These are phyloP conservation scores for Phataginus tetradactyla DNA, from an alignment of 2,797 vertebrate species.

Conservation along the genomic window DNA sequence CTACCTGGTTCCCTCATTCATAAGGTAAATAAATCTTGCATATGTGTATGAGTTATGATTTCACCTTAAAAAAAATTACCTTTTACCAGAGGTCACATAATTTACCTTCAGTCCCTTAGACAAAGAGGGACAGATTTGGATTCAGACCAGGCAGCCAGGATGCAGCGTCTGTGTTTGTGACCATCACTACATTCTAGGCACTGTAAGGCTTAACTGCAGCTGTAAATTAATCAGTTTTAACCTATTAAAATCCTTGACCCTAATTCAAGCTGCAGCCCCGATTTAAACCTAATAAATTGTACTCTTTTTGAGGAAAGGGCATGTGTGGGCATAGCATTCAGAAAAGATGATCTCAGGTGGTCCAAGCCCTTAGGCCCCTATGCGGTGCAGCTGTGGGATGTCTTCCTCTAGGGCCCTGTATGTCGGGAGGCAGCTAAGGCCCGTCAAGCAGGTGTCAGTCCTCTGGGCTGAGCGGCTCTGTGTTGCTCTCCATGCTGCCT, in stretches of 20 bases:
- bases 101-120: background rate
- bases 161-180: background rate
- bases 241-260: background rate
- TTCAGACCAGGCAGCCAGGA: background rate
- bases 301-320: background rate
- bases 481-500: background rate
- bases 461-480: background rate
- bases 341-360: background rate
- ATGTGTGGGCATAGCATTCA: rapidly evolving
- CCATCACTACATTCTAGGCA: background rate
- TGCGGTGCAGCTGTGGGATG: too few species aligned
- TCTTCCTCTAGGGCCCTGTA: too few species aligned
- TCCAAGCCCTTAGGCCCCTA: background rate
- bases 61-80: background rate
- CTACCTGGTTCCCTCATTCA: background rate
- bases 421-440: background rate
- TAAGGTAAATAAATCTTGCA: conserved; percentile 15
- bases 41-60: background rate
- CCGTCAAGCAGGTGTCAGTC: background rate
- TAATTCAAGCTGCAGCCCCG: background rate
- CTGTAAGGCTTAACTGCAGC: background rate
- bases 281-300: background rate
- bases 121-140: background rate
- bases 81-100: background rate
- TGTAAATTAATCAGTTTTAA: background rate